These are phyloP conservation scores for Macrosiphum euphorbiae DNA, from an alignment of 2,888 invertebrate species.

Conservation along the genomic window DNA sequence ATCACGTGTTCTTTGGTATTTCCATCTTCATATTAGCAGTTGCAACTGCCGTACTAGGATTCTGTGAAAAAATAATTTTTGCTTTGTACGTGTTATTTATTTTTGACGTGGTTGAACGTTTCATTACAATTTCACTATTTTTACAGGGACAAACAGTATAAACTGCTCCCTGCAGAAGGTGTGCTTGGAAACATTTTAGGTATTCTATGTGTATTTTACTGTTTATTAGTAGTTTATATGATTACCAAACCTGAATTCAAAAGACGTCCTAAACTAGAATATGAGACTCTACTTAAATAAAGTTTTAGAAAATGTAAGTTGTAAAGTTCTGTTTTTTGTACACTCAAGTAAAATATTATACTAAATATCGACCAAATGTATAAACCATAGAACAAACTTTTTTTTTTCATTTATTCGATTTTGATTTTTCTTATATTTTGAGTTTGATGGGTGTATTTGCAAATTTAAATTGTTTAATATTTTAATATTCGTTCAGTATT, in stretches of 20 bases:
- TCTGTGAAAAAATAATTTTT: conserved; percentile 84
- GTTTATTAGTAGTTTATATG: conserved; percentile 78
- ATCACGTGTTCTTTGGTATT: conserved; percentile 83
- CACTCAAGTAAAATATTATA: not conserved
- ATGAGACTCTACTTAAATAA: not conserved
- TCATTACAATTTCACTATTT: not conserved
- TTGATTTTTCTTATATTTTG: not conserved
- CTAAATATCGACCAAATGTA: not conserved
- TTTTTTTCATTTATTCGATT: not conserved
- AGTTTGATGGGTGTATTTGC: not conserved
- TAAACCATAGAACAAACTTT: not conserved
- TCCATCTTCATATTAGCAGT: conserved; percentile 80
- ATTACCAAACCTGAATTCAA: conserved; percentile 80
- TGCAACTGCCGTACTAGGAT: conserved; percentile 79
- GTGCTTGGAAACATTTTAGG: conserved; percentile 81
- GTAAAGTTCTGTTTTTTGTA: not conserved
- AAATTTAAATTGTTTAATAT: not conserved
- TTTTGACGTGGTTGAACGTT: not conserved
- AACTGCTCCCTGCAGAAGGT: conserved; percentile 71
- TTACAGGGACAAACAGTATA: conserved; percentile 70
- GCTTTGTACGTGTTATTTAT: conserved; percentile 70
- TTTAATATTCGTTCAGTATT: not conserved
- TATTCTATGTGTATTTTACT: conserved; percentile 78
- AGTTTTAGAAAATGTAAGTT: not conserved
- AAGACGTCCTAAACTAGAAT: conserved; percentile 79